Evolutionary conservation across 2,113 vertebrate species (phyloP).

Genomic region (Triplophysa siluroides): DNA sequence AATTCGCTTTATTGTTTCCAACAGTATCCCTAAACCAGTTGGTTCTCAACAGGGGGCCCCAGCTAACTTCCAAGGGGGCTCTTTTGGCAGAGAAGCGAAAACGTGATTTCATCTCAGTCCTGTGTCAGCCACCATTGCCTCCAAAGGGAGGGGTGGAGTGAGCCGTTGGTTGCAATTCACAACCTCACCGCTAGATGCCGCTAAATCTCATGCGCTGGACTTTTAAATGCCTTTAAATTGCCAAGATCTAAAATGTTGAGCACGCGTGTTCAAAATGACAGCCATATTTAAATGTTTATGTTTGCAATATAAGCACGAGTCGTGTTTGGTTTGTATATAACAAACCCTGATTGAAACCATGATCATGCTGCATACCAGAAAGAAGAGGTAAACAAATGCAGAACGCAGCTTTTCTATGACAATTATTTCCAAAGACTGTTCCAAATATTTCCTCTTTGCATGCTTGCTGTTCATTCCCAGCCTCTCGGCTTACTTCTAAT

Average conservation of each 20-base stretch:
- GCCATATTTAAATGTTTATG: background rate
- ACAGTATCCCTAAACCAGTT: too few species aligned
- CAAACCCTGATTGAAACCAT: background rate
- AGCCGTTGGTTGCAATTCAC: too few species aligned
- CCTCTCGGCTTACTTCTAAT: background rate
- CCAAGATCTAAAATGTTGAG: background rate
- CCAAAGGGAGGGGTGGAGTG: too few species aligned
- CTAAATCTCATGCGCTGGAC: too few species aligned
- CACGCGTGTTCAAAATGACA: background rate
- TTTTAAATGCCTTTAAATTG: background rate
- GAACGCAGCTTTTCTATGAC: conserved; percentile 55
- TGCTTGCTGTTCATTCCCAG: background rate
- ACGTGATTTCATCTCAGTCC: too few species aligned
- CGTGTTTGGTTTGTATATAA: background rate
- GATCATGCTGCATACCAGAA: background rate
- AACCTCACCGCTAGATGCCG: too few species aligned
- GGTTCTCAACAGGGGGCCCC: too few species aligned
- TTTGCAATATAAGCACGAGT: background rate
- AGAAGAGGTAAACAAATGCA: conserved; percentile 35
- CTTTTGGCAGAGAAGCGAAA: too few species aligned
- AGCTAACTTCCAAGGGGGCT: too few species aligned
- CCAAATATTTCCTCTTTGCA: conserved; percentile 48
- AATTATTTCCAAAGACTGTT: conserved; percentile 61
- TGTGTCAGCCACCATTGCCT: too few species aligned
- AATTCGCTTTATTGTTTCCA: too few species aligned